Conservation (phyloP, 2,888 invertebrate genomes). For the Pollenia griseotomentosa region DNA sequence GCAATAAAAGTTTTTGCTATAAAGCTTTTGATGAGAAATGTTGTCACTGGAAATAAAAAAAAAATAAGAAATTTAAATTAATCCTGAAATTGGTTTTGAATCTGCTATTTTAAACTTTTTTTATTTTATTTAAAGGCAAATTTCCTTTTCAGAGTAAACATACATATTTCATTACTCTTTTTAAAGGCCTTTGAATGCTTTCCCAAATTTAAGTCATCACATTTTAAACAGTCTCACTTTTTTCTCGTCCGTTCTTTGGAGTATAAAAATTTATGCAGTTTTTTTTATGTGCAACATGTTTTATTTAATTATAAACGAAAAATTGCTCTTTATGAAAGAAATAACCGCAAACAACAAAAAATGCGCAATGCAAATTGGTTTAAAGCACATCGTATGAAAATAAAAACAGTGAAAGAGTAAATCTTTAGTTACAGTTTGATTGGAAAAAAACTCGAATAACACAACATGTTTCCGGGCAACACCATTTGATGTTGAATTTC, state of each 20-base stretch:
- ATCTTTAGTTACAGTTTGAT: background rate
- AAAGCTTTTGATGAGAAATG: background rate
- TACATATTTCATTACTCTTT: no score
- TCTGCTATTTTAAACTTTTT: no score
- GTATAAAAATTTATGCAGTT: background rate
- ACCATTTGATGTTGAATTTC: no score
- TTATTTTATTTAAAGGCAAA: no score
- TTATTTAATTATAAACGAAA: conserved; percentile 49
- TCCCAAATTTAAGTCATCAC: background rate
- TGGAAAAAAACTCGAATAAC: no score
- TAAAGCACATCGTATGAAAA: conserved; percentile 13
- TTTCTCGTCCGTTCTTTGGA: background rate
- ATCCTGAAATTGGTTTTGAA: no score
- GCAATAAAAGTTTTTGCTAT: conserved; percentile 20
- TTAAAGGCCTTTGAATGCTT: background rate
- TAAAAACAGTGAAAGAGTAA: conserved; percentile 3
- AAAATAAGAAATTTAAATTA: no score
- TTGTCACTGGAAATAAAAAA: background rate
- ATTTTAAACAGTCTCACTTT: background rate
- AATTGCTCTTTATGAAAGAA: conserved; percentile 40
- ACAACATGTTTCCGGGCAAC: no score
- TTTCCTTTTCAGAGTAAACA: no score
- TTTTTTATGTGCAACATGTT: conserved; percentile 37
- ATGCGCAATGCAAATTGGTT: conserved; percentile 27
- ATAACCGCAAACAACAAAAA: conserved; percentile 47